These are phyloP conservation scores for Drosophila basisetae DNA, from an alignment of 2,888 invertebrate genomes.

Conservation along the genomic window DNA sequence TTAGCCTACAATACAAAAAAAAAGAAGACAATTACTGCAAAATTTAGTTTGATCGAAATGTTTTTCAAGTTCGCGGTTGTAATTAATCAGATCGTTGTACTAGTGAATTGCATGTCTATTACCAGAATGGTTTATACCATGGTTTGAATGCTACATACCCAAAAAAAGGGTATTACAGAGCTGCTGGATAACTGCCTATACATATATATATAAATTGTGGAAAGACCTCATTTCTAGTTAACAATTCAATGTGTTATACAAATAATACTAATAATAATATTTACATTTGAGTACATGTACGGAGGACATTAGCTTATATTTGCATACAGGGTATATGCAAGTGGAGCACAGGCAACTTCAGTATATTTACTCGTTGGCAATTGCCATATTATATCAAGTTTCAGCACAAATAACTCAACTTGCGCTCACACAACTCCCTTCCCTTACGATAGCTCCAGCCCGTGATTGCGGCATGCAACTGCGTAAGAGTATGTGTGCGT, in stretches of 20 bases:
- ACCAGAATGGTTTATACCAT: neutral
- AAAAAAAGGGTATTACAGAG: neutral
- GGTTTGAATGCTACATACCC: no score
- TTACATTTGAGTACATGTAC: neutral
- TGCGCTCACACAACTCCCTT: constrained; percentile 15
- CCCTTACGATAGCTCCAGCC: neutral
- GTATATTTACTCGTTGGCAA: constrained; percentile 5
- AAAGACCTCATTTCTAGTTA: neutral
- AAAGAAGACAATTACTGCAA: neutral
- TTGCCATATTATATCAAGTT: constrained; percentile 61
- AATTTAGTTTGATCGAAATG: neutral
- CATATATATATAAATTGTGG: neutral
- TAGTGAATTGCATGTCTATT: neutral
- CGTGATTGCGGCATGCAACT: constrained; percentile 11
- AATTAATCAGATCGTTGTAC: neutral
- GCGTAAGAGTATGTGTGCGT: constrained; percentile 8
- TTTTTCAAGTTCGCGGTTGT: neutral
- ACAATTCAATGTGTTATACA: neutral
- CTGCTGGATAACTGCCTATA: neutral
- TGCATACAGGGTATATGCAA: constrained; percentile 5
- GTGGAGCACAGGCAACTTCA: neutral
- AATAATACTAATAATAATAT: neutral
- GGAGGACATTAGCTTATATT: neutral
- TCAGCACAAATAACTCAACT: constrained; percentile 63
- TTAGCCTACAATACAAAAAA: neutral